Evolutionary conservation across 1,140 invertebrate genomes (phyloP), one percentile per base, ranked within the genome.

Genomic region (Drosophila elegans): DNA sequence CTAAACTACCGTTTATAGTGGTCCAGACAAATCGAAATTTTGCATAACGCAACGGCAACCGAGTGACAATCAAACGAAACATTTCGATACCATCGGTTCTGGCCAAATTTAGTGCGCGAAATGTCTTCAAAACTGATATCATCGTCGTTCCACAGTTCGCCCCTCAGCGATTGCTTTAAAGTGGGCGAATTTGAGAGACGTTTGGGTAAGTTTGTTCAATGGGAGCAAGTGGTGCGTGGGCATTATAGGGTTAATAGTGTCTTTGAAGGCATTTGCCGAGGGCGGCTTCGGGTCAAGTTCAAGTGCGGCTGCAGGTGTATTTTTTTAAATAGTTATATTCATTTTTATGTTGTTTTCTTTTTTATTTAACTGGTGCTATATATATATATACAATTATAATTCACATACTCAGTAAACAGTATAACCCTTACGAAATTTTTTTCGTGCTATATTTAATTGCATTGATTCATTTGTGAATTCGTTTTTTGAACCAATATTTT

Each of bases 41-140:
- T 41, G 59, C 52, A 74, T 73, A 73, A 44, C 38, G 32, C 56
- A 41, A 72, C 54, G 49, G 59, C 51, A 64, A 52, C 21, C 25
- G 48, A 41, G 76, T 48, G 73, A 56, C 51, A 42, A 68, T 21
- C 36, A 29, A 71, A 42, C 66, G 38, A 71, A 71, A 11, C 38
- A 56, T 48, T 71, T 77, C 64, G 44, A 49, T 44, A 27, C 71
- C 53, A 68, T 84, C 72, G 76, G 67, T 80, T 84, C 57, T 88
- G 80, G 84, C 83, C 83, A 80, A 80, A 83, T 84, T 88, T 75
- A 59, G 57, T 55, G 63, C 51, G 63, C 71, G 73, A 80, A 82
- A 91, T 91, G 90, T 79, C 90, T 80, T 82, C 90, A 52, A 90
- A 89, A 89, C 83, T 91, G 74, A 89, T 90, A 78, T 91, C 90